These are phyloP conservation scores for Gracilinanus agilis DNA, from an alignment of 2,113 vertebrate genomes.

Conservation along the genomic window DNA sequence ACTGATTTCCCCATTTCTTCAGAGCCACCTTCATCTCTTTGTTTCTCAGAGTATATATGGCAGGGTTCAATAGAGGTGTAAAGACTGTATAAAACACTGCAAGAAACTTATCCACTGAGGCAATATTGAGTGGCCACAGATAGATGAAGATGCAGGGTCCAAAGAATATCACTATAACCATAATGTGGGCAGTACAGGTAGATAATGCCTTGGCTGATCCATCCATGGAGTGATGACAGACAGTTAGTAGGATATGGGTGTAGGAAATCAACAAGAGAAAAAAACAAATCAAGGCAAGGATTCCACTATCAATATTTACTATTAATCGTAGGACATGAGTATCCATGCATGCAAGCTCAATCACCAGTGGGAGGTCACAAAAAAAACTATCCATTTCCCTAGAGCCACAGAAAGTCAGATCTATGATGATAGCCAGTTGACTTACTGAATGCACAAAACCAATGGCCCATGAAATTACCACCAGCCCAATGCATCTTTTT, in stretches of 20 bases:
- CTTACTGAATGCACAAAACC: conserved; percentile 67
- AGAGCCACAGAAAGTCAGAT: conserved; percentile 66
- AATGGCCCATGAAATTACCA: conserved; percentile 58
- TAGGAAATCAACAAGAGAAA: conserved; percentile 63
- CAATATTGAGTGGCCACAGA: conserved; percentile 63
- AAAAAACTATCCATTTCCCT: conserved; percentile 68
- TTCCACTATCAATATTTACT: conserved; percentile 66
- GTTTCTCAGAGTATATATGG: conserved; percentile 74
- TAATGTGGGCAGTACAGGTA: conserved; percentile 63
- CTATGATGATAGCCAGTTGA: conserved; percentile 56
- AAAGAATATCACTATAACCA: conserved; percentile 62
- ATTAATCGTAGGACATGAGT: conserved; percentile 41
- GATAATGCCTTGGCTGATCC: conserved; percentile 61
- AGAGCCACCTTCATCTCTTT: conserved; percentile 68
- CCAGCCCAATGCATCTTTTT: conserved; percentile 41
- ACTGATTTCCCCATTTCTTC: conserved; percentile 9
- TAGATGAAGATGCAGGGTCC: conserved; percentile 68
- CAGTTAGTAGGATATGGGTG: conserved; percentile 53
- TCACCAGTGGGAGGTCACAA: conserved; percentile 69
- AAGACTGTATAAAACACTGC: conserved; percentile 70
- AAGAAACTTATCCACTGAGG: conserved; percentile 68
- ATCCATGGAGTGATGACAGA: conserved; percentile 51
- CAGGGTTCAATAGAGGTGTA: conserved; percentile 71
- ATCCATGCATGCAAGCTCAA: conserved; percentile 65
- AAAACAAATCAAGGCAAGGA: conserved; percentile 61